These are phyloP conservation scores for Artibeus jamaicensis DNA, from an alignment of 2,797 vertebrate genomes.

Conservation along the genomic window DNA sequence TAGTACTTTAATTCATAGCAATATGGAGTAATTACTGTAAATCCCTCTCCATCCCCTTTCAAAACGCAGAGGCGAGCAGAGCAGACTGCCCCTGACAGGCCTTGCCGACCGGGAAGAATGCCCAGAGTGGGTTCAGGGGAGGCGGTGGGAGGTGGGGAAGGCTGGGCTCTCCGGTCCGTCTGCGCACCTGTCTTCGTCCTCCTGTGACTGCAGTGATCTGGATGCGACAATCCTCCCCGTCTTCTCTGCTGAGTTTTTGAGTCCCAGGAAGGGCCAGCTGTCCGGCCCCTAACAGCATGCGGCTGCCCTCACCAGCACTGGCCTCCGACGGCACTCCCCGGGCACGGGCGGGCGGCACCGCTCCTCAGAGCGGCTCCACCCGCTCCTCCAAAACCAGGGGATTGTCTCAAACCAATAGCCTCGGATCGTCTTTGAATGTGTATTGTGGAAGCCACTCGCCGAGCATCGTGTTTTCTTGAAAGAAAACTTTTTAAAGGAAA, in stretches of 20 bases:
- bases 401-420: neutral
- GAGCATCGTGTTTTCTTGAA: conserved; percentile 2
- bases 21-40: conserved; percentile 56
- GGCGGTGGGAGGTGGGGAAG: neutral
- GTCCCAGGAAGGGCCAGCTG: neutral
- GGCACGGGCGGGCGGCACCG: fast-evolving
- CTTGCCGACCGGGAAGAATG: neutral
- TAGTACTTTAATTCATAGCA: conserved; percentile 75
- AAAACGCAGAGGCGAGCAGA: conserved; percentile 59
- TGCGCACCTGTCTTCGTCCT: neutral
- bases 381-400: neutral
- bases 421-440: neutral
- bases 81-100: neutral
- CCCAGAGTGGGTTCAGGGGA: neutral
- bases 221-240: neutral
- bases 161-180: neutral
- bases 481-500: conserved; percentile 35
- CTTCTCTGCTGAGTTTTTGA: neutral
- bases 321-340: neutral
- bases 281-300: neutral
- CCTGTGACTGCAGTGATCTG: neutral
- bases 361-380: neutral
- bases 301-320: neutral
- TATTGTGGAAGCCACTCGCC: neutral
- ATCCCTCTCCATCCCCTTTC: conserved; percentile 59